Evolutionary conservation across 2,113 vertebrate species (phyloP).

Genomic region (mouse (Mus musculus)): GRCm39 chrX:47176501-47177000

Average conservation of each 20-base stretch:
- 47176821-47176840: background rate
- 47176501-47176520: conserved; percentile 41
- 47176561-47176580: background rate
- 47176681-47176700: background rate
- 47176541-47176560: background rate
- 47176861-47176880: background rate
- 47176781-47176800: background rate
- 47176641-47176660: background rate
- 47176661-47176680: background rate
- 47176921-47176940: background rate
- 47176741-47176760: background rate
- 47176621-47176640: background rate
- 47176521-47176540: conserved; percentile 16
- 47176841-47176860: background rate
- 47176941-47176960: conserved; percentile 31
- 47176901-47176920: background rate
- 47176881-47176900: background rate
- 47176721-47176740: background rate
- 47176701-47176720: background rate
- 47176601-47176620: background rate
- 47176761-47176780: conserved; percentile 21
- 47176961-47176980: background rate
- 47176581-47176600: conserved; percentile 13
- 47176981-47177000: background rate
- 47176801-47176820: background rate